These are phyloP conservation scores for Dendrolimus punctatus DNA, from an alignment of 1,140 invertebrate species.

Conservation along the genomic window DNA sequence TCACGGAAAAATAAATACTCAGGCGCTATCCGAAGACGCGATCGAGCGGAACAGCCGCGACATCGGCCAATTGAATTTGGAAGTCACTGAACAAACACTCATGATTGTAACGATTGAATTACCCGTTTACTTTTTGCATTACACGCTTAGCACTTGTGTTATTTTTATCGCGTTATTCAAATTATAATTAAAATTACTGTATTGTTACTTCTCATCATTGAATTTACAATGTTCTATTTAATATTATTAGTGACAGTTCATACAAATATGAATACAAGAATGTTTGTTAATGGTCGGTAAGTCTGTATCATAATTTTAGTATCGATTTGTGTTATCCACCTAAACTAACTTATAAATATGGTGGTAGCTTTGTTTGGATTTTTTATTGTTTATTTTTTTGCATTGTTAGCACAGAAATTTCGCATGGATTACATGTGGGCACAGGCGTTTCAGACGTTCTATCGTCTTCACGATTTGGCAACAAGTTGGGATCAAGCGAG, in stretches of 20 bases:
- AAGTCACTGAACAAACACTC: slow-evolving; percentile 2
- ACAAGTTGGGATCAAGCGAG: slow-evolving; percentile 41
- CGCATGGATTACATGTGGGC: slow-evolving; percentile 51
- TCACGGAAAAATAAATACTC: slow-evolving; percentile 39
- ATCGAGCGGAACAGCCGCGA: slow-evolving; percentile 34
- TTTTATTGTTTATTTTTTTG: too few species aligned
- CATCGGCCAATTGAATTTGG: slow-evolving; percentile 34
- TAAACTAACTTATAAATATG: too few species aligned
- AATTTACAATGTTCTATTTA: slow-evolving; percentile 1
- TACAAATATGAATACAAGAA: background rate
- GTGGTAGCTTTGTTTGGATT: too few species aligned
- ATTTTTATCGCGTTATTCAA: too few species aligned
- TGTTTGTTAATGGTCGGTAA: too few species aligned
- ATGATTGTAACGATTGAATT: background rate
- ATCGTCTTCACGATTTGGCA: slow-evolving; percentile 39
- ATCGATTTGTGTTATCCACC: too few species aligned
- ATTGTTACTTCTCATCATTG: background rate
- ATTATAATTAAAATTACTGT: too few species aligned
- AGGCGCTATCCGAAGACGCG: slow-evolving; percentile 28
- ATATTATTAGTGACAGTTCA: slow-evolving; percentile 4
- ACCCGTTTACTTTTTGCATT: too few species aligned
- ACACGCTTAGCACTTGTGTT: too few species aligned
- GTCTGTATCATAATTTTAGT: too few species aligned
- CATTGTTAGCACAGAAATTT: slow-evolving; percentile 35
- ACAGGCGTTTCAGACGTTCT: slow-evolving; percentile 36